phyloP scores from a whole-genome alignment of 2,888 invertebrate genomes.

The Brachyptera putata region DNA sequence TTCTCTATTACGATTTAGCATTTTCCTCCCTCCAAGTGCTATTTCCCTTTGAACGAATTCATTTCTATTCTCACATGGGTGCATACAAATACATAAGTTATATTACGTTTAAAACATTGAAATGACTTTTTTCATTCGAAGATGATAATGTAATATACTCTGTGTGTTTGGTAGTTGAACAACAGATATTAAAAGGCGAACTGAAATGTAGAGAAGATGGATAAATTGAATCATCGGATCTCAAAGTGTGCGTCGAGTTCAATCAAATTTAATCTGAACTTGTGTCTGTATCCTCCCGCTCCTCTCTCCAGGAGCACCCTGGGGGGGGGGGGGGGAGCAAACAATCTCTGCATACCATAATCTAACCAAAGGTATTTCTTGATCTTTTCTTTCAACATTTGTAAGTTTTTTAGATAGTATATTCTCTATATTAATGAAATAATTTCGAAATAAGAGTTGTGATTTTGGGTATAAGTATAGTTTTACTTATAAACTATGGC shows the following conservation, averaged over 20 bases:
- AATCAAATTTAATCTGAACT: slow-evolving; percentile 28
- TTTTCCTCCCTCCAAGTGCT: slow-evolving; percentile 29
- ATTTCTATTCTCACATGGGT: too few relatives aligned
- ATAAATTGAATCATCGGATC: slow-evolving; percentile 15
- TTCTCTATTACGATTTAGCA: slow-evolving; percentile 40
- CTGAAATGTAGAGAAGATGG: not conserved
- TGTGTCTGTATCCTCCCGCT: slow-evolving; percentile 4
- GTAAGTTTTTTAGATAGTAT: too few relatives aligned
- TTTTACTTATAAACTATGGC: too few relatives aligned
- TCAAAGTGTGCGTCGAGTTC: slow-evolving; percentile 10
- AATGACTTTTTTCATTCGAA: slow-evolving; percentile 14
- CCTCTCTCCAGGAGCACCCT: too few relatives aligned
- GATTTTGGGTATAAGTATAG: too few relatives aligned
- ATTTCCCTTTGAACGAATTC: slow-evolving; percentile 12
- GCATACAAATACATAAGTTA: slow-evolving; percentile 26
- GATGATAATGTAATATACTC: slow-evolving; percentile 19
- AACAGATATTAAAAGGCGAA: not conserved
- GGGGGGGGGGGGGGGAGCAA: too few relatives aligned
- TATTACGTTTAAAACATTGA: slow-evolving; percentile 19
- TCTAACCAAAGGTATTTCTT: too few relatives aligned
- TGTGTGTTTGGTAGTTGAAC: not conserved
- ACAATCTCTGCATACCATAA: too few relatives aligned
- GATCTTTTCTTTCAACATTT: too few relatives aligned
- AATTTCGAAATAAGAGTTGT: too few relatives aligned
- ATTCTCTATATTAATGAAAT: too few relatives aligned